phyloP scores from a whole-genome alignment of 2,113 vertebrate species.

The Delphinus delphis region DNA sequence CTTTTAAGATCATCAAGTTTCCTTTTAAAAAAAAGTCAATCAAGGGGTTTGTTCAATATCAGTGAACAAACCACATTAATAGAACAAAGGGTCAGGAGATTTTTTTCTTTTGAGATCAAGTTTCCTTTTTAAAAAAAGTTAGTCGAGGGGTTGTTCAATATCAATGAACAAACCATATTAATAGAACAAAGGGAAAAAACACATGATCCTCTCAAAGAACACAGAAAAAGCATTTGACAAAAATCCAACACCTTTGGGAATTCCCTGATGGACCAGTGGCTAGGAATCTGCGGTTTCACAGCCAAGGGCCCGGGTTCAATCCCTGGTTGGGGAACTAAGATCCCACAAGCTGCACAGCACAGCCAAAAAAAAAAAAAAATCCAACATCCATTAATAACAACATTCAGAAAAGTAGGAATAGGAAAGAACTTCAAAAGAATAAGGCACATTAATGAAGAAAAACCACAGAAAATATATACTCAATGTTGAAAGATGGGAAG shows the following conservation, averaged over 20 bases:
- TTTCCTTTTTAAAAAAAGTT: constrained; percentile 29
- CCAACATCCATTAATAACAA: not conserved
- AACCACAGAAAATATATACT: not conserved
- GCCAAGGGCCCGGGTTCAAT: not conserved
- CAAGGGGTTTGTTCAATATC: not conserved
- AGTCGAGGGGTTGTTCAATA: not conserved
- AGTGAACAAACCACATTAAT: not conserved
- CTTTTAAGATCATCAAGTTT: not conserved
- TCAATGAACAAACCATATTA: not conserved
- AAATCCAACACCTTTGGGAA: not conserved
- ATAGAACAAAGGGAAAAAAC: not conserved
- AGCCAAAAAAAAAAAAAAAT: not conserved
- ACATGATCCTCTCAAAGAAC: not conserved
- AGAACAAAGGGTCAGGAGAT: not conserved
- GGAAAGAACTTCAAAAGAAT: not conserved
- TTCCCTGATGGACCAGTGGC: not conserved
- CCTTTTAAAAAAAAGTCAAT: constrained; percentile 1
- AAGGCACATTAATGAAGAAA: not conserved
- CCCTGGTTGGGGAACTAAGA: not conserved
- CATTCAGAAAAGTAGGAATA: not conserved
- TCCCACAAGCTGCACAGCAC: not conserved
- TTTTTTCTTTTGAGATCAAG: not conserved
- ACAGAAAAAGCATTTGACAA: not conserved
- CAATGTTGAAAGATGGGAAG: not conserved
- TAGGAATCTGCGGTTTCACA: not conserved